Conservation (phyloP, 2,113 vertebrate genomes). For the Clarias macrocephalus region DNA sequence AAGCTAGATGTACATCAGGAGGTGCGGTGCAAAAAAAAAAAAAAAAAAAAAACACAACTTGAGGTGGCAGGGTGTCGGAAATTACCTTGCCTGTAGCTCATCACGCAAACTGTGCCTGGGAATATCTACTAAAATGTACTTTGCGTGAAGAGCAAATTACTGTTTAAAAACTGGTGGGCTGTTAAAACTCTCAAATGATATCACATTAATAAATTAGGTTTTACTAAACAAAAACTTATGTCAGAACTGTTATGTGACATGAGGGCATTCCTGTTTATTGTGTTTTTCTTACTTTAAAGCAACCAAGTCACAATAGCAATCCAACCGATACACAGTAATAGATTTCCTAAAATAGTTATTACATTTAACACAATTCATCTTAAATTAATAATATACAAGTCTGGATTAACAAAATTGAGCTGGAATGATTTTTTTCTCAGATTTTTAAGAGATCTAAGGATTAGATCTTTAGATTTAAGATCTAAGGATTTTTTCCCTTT, state of each 20-base stretch:
- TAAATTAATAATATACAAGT: neutral
- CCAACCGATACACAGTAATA: neutral
- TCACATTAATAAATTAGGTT: neutral
- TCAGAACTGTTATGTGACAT: neutral
- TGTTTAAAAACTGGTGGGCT: neutral
- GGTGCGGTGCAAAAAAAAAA: neutral
- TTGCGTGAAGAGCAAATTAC: neutral
- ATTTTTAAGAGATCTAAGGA: no score
- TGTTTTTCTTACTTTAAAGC: neutral
- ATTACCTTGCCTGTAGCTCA: constrained; percentile 1
- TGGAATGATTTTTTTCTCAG: no score
- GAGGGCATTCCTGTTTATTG: neutral
- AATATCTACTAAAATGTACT: neutral
- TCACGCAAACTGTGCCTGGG: neutral
- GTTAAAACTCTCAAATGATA: neutral
- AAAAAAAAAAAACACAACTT: neutral
- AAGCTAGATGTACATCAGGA: neutral
- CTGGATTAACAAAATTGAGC: neutral
- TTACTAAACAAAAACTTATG: neutral
- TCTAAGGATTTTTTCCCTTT: no score
- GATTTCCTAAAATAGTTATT: neutral
- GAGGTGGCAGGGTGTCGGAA: neutral
- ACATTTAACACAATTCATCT: neutral
- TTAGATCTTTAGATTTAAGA: no score
- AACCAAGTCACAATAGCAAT: neutral